Base-by-base conservation (phyloP, 2,113 vertebrate genomes). In the Meleagris gallopavo region DNA sequence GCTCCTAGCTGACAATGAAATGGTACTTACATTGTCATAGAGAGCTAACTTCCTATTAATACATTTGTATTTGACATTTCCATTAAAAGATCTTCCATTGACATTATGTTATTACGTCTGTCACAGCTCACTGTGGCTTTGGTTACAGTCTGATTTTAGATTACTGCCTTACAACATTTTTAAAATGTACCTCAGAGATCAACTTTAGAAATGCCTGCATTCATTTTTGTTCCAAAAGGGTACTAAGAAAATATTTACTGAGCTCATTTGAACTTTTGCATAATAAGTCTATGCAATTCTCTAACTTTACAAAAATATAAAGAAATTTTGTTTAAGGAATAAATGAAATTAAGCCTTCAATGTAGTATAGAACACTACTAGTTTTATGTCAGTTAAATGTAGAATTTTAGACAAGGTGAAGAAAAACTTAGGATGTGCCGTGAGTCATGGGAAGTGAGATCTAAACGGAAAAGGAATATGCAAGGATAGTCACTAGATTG, bases 21-120 rank as follows among this genome's bases (percentile, higher is more conserved):
- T 55, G 54, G 40, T 60, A 94, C 48, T 85, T 79, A 76, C 20
- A 70, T 67, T 5, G 1, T 90, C 64, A 71, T 5, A 72, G 36
- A 64, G 29, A 90, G 79, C n/a, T 84, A 94, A 89, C 80, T 86
- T 92, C 73, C 61, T 85, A 79, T 79, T 94, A 85, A 66, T 87
- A 90, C 67, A 89, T 87, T 84, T 90, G 77, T 55, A 90, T 97
- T 94, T 94, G 86, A 92, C 74, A 93, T 91, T 90, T 91, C 87
- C 70, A 96, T 95, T 93, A 86, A 90, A 93, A 94, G 84, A 62
- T 86, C 36, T 86, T 96, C 58, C 20, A 60, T 29, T 76, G 7
- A 11, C 43, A 67, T 66, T 89, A 87, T 21, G 62, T 91, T 71
- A 91, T 74, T 80, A 78, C 30, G 34, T 54, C 78, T 90, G 43